Evolutionary conservation across 2,888 invertebrate genomes (phyloP), one percentile per base, ranked within the genome.

Genomic region (Brassicogethes aeneus): DNA sequence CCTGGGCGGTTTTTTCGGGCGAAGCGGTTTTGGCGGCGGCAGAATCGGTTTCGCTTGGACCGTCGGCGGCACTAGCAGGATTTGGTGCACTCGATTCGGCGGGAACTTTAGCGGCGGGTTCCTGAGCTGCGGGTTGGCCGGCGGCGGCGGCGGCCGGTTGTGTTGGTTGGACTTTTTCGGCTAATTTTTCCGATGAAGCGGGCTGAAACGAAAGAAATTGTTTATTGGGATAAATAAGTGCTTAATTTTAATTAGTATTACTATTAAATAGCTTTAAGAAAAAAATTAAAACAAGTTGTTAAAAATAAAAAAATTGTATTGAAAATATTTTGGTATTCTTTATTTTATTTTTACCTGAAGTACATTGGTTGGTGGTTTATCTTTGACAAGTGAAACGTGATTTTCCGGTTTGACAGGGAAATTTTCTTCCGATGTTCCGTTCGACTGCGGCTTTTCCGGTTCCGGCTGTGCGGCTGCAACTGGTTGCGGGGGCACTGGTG

Each of bases 1-100:
- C n/a, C 13, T 33, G 8, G n/a, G 7, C 13, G 51, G 44, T 47
- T 41, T 39, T 31, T 66, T 60, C 37, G 67, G 63, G n/a, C 12
- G 44, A 34, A 15, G 42, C 32, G 5, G 45, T 31, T 41, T 43
- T 45, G 34, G 39, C 39, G 14, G 48, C 39, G 34, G 47, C 31
- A 15, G 45, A 36, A 39, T 42, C 44, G 13, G 42, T 29, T 33
- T 36, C 69, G 53, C 63, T 65, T 7, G 41, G 68, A 66, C 64
- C 69, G 69, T 42, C 68, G 34, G 44, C 39, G 62, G 33, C 60
- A 60, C 44, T 60, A 47, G 53, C 64, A 34, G 54, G 50, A 16
- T 68, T 33, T 13, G 40, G 17, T 14, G 37, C 13, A 14, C 41
- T 41, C 15, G 32, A 15, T 32, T 44, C 65, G 46, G 50, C 37